Evolutionary conservation across 2,113 vertebrate species (phyloP), one percentile per base, ranked within the genome.

Genomic region (Nestor notabilis): DNA sequence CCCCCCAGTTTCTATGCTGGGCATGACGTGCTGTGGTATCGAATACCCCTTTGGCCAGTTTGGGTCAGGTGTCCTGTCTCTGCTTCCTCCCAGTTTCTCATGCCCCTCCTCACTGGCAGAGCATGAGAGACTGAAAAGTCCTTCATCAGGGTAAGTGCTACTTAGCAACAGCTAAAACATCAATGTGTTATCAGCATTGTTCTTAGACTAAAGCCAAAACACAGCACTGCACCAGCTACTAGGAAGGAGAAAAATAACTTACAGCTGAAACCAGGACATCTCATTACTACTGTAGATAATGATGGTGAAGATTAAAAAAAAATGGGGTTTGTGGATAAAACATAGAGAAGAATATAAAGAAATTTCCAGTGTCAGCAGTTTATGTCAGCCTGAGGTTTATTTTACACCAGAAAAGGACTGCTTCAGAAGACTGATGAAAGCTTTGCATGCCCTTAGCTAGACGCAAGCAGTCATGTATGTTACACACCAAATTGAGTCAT

Each of bases 351-450:
- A 47, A 92, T 66, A 91, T 85, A 72, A 89, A 80, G 83, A 96
- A 93, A 50, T 95, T 94, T 85, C 56, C 72, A 76, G 64, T 64
- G 52, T 95, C 82, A 91, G 90, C 60, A 87, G 35, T 89, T 95
- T 89, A 66, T 83, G 82, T 64, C 80, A 89, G 89, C 37, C 68
- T 72, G 74, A 35, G 55, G 49, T 96, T 95, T 94, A 61, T 89
- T 95, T 97, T 90, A 81, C 7, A 39, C 71, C 81, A 94, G 68
- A 88, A 74, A 94, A 92, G 25, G 63, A 94, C 58, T 39, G 35
- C 77, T 82, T 37, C 44, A 74, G 72, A 39, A 93, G 60, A 77
- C 33, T 76, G 66, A 20, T 50, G 69, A 79, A 71, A 74, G 16
- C 25, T 74, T 89, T 58, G 31, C 20, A 29, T 68, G 68, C 50